Base-by-base conservation (phyloP, 1,140 invertebrate species). In the Eurosta solidaginis region DNA sequence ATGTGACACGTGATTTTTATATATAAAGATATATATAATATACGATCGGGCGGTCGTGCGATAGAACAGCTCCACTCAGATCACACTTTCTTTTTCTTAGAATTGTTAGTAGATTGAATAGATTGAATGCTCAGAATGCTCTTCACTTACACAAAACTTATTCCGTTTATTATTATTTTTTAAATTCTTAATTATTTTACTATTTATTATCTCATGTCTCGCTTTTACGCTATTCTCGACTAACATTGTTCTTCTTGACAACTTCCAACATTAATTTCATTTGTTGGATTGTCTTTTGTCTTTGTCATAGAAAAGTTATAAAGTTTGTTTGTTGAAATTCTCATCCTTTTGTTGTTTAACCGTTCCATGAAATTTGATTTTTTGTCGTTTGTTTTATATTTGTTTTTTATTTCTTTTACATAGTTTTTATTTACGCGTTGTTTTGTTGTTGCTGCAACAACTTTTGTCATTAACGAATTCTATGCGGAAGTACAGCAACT, bases 321-420 rank as follows among this genome's bases (percentile, higher is more conserved):
- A 63, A 63, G 54, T 63, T 63, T 63, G 54, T 63, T 63, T 63
- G 54, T 33, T n/a, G n/a, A n/a, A n/a, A 63, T 36, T 63, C 40
- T 63, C 40, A 36, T 63, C 40, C 54, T 36, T 36, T 63, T 59
- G 9, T 59, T 59, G 12, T 10, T 63, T 63, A n/a, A 33, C n/a
- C 36, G 54, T 63, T 63, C 33, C 40, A 36, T 36, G 54, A 63
- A 63, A 36, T 36, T 63, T 40, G n/a, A 40, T 68, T 20, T 68
- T 25, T 49, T 36, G 4, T 20, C 25, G 33, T 36, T 59, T 54
- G 50, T 54, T 54, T 17, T 54, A 25, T 20, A 25, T 25, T 54
- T 22, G 22, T 54, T 54, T 25, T 1, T 6, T 14, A 36, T 36
- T 59, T 59, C 7, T 59, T 29, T n/a, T 14, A 2, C 12, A 5